These are phyloP conservation scores for Rhyzopertha dominica DNA, from an alignment of 1,140 invertebrate species.

Conservation along the genomic window DNA sequence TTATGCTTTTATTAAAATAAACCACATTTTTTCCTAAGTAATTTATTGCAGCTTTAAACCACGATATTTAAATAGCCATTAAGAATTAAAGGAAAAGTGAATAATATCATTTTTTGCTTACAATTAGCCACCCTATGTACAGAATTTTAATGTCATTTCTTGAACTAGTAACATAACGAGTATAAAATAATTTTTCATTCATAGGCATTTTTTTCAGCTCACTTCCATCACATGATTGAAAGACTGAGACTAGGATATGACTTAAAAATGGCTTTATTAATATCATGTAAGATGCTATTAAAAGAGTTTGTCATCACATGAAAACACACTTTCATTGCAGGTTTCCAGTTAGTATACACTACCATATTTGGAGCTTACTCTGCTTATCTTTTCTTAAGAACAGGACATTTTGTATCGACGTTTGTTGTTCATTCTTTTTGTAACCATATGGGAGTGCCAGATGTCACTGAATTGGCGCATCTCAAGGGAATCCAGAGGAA, in stretches of 20 bases:
- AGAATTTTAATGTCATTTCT: too few species aligned
- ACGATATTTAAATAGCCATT: too few species aligned
- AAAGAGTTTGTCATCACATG: constrained; percentile 18
- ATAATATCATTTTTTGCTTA: too few species aligned
- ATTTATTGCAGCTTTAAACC: too few species aligned
- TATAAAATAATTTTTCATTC: too few species aligned
- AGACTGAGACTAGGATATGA: constrained; percentile 64
- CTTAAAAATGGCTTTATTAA: constrained; percentile 60
- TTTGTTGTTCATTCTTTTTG: constrained; percentile 89
- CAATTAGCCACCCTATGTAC: too few species aligned
- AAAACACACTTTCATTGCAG: constrained; percentile 47
- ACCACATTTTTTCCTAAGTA: too few species aligned
- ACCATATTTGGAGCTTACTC: constrained; percentile 92
- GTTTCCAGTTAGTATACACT: constrained; percentile 87
- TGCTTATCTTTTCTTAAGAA: constrained; percentile 78
- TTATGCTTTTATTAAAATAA: too few species aligned
- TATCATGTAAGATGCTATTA: constrained; percentile 58
- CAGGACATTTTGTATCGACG: constrained; percentile 83
- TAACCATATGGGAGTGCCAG: constrained; percentile 94
- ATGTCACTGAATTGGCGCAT: constrained; percentile 70
- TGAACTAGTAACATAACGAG: too few species aligned
- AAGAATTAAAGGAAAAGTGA: too few species aligned
- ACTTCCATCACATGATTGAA: constrained; percentile 89
- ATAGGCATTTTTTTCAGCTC: constrained; percentile 56
- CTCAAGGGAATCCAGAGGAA: constrained; percentile 61